Evolutionary conservation across 92 coral and sea anemone species (phyloP).

Genomic region (Zoanthus solanderi): DNA sequence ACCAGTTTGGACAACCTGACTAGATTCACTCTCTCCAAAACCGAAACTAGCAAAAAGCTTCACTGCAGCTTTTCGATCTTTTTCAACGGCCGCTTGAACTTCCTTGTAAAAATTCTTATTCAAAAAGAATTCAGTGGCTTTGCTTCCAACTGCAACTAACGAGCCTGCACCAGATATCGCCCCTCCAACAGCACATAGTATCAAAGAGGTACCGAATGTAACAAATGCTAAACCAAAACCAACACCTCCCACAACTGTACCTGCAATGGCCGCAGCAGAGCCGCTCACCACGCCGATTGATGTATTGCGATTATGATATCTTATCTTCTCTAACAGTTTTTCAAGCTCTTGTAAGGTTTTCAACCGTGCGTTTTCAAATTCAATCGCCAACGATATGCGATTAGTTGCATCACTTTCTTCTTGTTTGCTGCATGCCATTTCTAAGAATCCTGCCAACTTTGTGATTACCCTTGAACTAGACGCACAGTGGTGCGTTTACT

Average conservation of each 20-base stretch:
- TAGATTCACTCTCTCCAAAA: not conserved
- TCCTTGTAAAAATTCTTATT: slow-evolving; percentile 50
- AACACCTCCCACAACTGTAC: slow-evolving; percentile 41
- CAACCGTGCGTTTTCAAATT: not conserved
- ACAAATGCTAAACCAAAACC: slow-evolving; percentile 65
- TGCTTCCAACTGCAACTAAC: slow-evolving; percentile 57
- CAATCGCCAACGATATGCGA: not conserved
- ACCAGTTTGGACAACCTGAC: not conserved
- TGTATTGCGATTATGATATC: slow-evolving; percentile 51
- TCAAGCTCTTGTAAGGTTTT: slow-evolving; percentile 14
- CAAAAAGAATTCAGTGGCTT: slow-evolving; percentile 41
- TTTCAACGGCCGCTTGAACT: slow-evolving; percentile 51
- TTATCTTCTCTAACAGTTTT: not conserved
- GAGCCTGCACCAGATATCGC: slow-evolving; percentile 73
- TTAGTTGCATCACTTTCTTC: too few species aligned
- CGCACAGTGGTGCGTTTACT: too few species aligned
- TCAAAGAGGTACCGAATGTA: slow-evolving; percentile 63
- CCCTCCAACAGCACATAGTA: slow-evolving; percentile 67
- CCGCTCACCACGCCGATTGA: slow-evolving; percentile 54
- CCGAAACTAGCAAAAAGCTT: not conserved
- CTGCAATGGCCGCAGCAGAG: slow-evolving; percentile 62
- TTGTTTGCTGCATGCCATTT: too few species aligned
- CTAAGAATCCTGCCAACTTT: too few species aligned
- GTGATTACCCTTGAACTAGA: too few species aligned
- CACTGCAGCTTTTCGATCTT: slow-evolving; percentile 33